phyloP scores from a whole-genome alignment of 2,113 vertebrate genomes.

The Tauraco erythrolophus region DNA sequence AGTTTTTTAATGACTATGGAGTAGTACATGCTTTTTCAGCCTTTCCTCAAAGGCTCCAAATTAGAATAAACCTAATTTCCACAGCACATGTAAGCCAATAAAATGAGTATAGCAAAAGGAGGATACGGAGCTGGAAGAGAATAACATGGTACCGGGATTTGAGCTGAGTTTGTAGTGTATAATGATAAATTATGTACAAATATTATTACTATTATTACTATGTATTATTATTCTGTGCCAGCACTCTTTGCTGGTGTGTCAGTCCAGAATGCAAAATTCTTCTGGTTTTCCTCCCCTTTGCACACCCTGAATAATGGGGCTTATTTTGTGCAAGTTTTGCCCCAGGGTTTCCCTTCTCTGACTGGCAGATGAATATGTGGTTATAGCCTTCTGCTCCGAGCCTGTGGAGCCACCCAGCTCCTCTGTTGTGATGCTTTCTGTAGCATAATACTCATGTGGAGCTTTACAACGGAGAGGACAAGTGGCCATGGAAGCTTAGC shows the following conservation, averaged over 20 bases:
- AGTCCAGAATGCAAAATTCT: constrained; percentile 32
- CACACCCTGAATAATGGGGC: constrained; percentile 19
- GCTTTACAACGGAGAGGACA: constrained; percentile 15
- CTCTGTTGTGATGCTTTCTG: constrained; percentile 43
- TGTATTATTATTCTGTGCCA: constrained; percentile 21
- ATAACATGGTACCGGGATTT: constrained; percentile 3
- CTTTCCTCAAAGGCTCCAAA: constrained; percentile 64
- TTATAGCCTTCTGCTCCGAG: not conserved
- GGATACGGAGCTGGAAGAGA: constrained; percentile 37
- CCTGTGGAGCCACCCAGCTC: constrained; percentile 13
- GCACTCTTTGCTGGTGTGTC: constrained; percentile 14
- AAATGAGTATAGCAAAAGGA: constrained; percentile 43
- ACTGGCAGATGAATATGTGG: constrained; percentile 41
- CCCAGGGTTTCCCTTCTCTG: constrained; percentile 38
- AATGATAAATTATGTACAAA: constrained; percentile 65
- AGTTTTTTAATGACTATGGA: constrained; percentile 62
- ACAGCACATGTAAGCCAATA: constrained; percentile 53
- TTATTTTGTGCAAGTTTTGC: constrained; percentile 56
- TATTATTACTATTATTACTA: constrained; percentile 56
- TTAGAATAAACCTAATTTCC: constrained; percentile 71
- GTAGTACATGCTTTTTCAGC: constrained; percentile 49
- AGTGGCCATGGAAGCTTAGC: constrained; percentile 17
- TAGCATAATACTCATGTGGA: not conserved
- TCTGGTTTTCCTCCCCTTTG: not conserved
- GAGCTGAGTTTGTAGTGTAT: constrained; percentile 46